Evolutionary conservation across 2,797 vertebrate species (phyloP).

Genomic region (Denticeps clupeoides): DNA sequence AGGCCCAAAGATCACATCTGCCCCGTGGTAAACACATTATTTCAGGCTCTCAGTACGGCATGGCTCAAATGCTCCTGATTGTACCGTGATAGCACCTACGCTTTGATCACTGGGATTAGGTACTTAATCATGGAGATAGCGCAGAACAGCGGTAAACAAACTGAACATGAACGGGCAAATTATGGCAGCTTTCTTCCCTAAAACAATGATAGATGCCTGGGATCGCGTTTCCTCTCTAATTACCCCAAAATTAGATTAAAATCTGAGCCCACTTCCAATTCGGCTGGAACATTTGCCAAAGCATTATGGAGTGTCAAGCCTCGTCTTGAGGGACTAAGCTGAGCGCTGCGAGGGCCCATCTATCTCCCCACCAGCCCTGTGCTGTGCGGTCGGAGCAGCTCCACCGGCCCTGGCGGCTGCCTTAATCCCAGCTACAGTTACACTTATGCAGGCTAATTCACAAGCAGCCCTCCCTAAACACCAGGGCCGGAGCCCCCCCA

Average conservation of each 20-base stretch:
- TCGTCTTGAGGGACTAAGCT: conserved; percentile 4
- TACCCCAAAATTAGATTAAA: background rate
- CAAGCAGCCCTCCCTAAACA: conserved; percentile 12
- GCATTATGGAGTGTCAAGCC: conserved; percentile 10
- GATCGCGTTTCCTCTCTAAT: conserved; percentile 1
- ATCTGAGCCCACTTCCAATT: background rate
- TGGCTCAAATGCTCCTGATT: background rate
- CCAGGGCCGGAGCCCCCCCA: conserved; percentile 9
- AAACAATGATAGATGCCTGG: conserved; percentile 4
- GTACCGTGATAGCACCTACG: background rate
- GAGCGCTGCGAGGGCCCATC: conserved; percentile 14
- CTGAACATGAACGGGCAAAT: conserved; percentile 2
- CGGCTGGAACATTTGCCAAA: background rate
- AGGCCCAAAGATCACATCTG: conserved; percentile 5
- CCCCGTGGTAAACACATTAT: background rate
- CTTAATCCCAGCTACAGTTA: conserved; percentile 24
- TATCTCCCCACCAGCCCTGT: conserved; percentile 22
- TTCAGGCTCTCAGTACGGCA: background rate
- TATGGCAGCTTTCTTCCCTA: background rate
- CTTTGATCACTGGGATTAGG: background rate
- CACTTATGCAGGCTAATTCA: conserved; percentile 19
- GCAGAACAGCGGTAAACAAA: background rate
- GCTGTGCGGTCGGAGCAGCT: conserved; percentile 15
- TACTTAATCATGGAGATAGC: background rate
- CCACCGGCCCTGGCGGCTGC: conserved; percentile 22